These are phyloP conservation scores for Cacoxenus indagator DNA, from an alignment of 2,888 invertebrate species.

Conservation along the genomic window DNA sequence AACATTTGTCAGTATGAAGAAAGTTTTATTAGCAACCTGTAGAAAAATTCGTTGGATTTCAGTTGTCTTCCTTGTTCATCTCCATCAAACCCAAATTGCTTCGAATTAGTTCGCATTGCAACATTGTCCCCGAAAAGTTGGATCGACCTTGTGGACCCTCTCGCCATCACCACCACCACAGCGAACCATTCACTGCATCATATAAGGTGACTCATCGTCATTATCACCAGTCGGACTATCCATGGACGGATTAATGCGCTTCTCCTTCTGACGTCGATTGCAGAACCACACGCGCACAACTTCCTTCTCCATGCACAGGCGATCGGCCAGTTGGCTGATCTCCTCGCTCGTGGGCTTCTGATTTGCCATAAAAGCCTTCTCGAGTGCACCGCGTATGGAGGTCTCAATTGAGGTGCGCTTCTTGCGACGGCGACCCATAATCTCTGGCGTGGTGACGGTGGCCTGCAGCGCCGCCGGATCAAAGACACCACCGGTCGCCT, in stretches of 20 bases:
- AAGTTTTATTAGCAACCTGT: not conserved
- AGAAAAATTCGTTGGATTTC: slow-evolving; percentile 7
- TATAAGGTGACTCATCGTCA: slow-evolving; percentile 67
- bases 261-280: slow-evolving; percentile 96
- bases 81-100: slow-evolving; percentile 19
- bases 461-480: slow-evolving; percentile 75
- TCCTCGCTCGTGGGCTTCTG: slow-evolving; percentile 98
- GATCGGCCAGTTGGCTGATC: slow-evolving; percentile 92
- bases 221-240: slow-evolving; percentile 79
- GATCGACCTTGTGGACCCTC: slow-evolving; percentile 32
- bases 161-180: not conserved
- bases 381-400: slow-evolving; percentile 92
- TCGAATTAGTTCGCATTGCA: slow-evolving; percentile 51
- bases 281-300: slow-evolving; percentile 96
- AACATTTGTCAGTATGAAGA: not conserved
- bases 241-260: slow-evolving; percentile 90
- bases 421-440: slow-evolving; percentile 93
- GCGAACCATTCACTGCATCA: slow-evolving; percentile 59
- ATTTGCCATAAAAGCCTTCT: slow-evolving; percentile 94
- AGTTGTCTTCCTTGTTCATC: not conserved
- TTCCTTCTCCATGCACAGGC: slow-evolving; percentile 96
- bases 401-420: slow-evolving; percentile 97
- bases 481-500: slow-evolving; percentile 77
- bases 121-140: slow-evolving; percentile 41
- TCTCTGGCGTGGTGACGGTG: slow-evolving; percentile 86